phyloP scores from a whole-genome alignment of 2,113 vertebrate genomes.

The Odontophorus gujanensis region DNA sequence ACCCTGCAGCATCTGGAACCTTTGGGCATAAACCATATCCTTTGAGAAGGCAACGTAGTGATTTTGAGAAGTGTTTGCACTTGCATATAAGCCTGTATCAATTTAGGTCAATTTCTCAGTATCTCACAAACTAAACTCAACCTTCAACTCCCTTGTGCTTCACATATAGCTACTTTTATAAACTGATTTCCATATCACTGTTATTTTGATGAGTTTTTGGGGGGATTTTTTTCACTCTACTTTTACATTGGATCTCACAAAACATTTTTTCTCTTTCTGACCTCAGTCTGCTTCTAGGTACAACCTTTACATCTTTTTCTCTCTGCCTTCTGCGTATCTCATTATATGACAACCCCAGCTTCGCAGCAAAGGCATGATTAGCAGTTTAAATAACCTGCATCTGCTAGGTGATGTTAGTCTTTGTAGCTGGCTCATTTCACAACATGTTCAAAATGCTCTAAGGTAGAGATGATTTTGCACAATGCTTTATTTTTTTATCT shows the following conservation, averaged over 20 bases:
- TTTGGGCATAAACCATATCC: neutral
- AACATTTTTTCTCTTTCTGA: neutral
- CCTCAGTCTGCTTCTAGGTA: neutral
- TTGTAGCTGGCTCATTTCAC: neutral
- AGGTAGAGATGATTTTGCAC: neutral
- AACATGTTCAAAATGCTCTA: neutral
- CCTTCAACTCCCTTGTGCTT: neutral
- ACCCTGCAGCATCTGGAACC: neutral
- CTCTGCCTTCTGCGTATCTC: neutral
- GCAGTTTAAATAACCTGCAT: neutral
- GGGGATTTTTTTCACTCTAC: neutral
- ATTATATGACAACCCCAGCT: neutral
- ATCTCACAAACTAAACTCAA: neutral
- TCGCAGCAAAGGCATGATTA: neutral
- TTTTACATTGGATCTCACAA: neutral
- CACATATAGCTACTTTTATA: neutral
- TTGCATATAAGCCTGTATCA: neutral
- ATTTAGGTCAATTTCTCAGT: neutral
- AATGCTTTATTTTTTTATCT: neutral
- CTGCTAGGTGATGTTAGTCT: neutral
- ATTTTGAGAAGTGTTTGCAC: neutral
- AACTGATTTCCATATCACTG: neutral
- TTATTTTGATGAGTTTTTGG: neutral
- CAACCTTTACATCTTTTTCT: neutral
- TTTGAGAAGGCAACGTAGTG: neutral